Conservation (phyloP, 1,140 invertebrate species). For the Atopsyche davidsoni region DNA sequence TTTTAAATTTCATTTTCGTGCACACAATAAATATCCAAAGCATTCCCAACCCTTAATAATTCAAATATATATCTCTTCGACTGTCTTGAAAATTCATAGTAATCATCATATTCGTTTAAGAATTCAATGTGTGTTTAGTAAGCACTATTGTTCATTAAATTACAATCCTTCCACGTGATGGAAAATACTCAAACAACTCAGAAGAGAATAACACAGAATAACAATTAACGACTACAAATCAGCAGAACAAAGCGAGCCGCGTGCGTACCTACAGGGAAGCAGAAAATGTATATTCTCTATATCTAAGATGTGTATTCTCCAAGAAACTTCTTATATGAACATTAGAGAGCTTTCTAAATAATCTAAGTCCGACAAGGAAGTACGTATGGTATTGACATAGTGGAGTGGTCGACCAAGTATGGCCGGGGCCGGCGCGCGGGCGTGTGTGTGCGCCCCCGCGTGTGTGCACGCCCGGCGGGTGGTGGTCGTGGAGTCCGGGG, state of each 20-base stretch:
- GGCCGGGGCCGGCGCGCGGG: constrained; percentile 39
- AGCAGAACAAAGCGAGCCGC: constrained; percentile 8
- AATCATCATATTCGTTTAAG: too few species aligned
- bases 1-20: too few species aligned
- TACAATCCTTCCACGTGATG: too few species aligned
- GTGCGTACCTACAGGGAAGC: constrained; percentile 5
- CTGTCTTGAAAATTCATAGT: too few species aligned
- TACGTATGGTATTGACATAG: constrained; percentile 53
- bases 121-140: too few species aligned
- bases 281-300: constrained; percentile 19
- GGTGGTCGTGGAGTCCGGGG: constrained; percentile 30
- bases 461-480: constrained; percentile 27
- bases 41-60: too few species aligned
- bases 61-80: too few species aligned
- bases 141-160: too few species aligned
- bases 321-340: constrained; percentile 51
- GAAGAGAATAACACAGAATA: constrained; percentile 14
- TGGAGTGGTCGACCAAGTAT: constrained; percentile 49
- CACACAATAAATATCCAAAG: too few species aligned
- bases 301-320: constrained; percentile 41
- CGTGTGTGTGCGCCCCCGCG: constrained; percentile 15
- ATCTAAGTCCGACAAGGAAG: constrained; percentile 51
- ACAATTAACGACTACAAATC: constrained; percentile 22
- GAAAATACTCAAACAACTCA: not conserved
- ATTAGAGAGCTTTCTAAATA: constrained; percentile 55